A percentile compares a stretch with the other conserved stretches of the same genome.
phyloP scores from a whole-genome alignment of 2,797 vertebrate species.

The Malacoraja senta region DNA sequence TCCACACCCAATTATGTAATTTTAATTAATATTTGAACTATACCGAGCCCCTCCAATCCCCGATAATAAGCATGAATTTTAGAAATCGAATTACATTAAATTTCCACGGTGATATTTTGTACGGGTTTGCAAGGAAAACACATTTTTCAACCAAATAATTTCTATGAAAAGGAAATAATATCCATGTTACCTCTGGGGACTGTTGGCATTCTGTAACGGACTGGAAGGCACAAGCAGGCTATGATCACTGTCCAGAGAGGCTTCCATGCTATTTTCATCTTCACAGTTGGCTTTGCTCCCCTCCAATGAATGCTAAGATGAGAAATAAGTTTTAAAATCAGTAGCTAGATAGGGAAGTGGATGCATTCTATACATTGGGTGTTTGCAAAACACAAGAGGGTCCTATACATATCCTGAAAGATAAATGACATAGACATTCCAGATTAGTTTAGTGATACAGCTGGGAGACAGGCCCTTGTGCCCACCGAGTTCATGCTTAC shows the following conservation, averaged over 20 bases:
- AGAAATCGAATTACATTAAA: not conserved
- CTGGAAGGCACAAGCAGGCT: conserved; percentile 83
- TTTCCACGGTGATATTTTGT: not conserved
- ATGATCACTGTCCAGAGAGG: conserved; percentile 82
- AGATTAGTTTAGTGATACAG: not conserved
- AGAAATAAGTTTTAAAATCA: conserved; percentile 33
- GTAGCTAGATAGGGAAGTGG: not conserved
- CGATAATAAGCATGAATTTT: not conserved
- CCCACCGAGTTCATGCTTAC: too few relatives aligned
- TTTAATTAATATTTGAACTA: not conserved
- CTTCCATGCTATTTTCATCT: conserved; percentile 72
- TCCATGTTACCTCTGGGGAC: conserved; percentile 66
- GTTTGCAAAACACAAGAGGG: not conserved
- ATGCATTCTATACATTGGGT: not conserved
- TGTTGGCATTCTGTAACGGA: conserved; percentile 65
- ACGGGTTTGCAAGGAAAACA: not conserved
- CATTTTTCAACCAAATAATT: not conserved
- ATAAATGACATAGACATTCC: not conserved
- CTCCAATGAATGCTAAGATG: conserved; percentile 68
- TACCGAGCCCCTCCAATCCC: not conserved
- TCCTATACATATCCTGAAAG: too few relatives aligned
- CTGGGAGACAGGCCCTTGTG: too few relatives aligned
- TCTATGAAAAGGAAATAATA: not conserved
- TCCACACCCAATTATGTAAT: not conserved
- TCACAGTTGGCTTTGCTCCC: conserved; percentile 63